These are phyloP conservation scores for Andricus curvator DNA, from an alignment of 2,888 invertebrate species.

Conservation along the genomic window DNA sequence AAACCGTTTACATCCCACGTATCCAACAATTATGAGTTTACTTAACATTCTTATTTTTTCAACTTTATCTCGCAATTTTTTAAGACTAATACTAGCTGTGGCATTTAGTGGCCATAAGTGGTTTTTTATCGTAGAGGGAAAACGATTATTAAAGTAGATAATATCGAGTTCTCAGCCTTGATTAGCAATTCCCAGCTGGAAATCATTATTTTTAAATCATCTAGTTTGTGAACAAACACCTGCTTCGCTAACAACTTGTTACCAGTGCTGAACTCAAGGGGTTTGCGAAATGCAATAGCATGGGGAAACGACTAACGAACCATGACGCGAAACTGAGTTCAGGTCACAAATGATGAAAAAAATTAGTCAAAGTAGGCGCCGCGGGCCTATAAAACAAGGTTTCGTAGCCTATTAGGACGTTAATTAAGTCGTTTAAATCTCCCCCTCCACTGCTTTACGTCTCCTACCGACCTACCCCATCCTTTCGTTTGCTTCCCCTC, in stretches of 20 bases:
- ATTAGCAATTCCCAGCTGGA: constrained; percentile 15
- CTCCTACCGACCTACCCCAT: too few species aligned
- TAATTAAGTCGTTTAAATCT: too few species aligned
- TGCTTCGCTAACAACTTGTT: constrained; percentile 24
- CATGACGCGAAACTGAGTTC: neutral
- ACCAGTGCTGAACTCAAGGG: neutral
- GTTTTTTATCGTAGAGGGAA: neutral
- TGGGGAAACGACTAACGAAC: constrained; percentile 10
- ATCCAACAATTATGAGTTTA: neutral
- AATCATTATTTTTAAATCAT: constrained; percentile 20
- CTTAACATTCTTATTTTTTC: neutral
- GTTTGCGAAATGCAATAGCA: neutral
- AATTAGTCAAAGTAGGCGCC: neutral
- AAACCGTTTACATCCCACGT: neutral
- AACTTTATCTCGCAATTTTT: neutral
- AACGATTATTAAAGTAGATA: constrained; percentile 22
- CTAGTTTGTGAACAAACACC: constrained; percentile 23
- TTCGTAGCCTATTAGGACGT: too few species aligned
- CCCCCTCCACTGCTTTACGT: too few species aligned
- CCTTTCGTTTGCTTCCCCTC: too few species aligned
- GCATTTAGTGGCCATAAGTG: neutral
- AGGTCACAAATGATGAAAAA: neutral
- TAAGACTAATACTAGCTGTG: neutral
- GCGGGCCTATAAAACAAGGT: too few species aligned
- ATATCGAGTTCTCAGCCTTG: constrained; percentile 11